phyloP scores from a whole-genome alignment of 2,888 invertebrate genomes.

The Adelognathus sp. region DNA sequence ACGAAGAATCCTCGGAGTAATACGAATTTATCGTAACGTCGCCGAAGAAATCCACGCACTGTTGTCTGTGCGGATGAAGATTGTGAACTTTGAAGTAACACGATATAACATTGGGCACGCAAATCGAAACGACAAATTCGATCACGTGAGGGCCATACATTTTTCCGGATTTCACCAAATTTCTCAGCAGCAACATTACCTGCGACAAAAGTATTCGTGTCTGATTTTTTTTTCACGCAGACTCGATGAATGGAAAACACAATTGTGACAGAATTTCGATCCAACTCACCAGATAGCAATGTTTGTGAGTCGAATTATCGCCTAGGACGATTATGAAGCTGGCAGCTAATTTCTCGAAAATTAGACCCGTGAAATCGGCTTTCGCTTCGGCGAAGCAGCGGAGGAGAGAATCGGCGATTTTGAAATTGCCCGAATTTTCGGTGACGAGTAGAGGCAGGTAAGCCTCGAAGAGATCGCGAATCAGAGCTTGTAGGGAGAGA shows the following conservation, averaged over 20 bases:
- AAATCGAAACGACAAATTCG: slow-evolving; percentile 71
- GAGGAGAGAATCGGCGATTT: slow-evolving; percentile 71
- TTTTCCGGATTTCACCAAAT: slow-evolving; percentile 68
- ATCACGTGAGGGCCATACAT: slow-evolving; percentile 64
- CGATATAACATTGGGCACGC: slow-evolving; percentile 67
- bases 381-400: slow-evolving; percentile 74
- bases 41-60: slow-evolving; percentile 72
- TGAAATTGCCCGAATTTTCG: slow-evolving; percentile 63
- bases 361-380: slow-evolving; percentile 65
- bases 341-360: slow-evolving; percentile 71
- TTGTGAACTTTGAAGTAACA: slow-evolving; percentile 77
- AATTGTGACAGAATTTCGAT: not conserved
- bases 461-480: slow-evolving; percentile 74
- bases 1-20: slow-evolving; percentile 65
- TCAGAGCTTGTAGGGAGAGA: slow-evolving; percentile 70
- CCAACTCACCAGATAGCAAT: slow-evolving; percentile 73
- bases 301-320: slow-evolving; percentile 73
- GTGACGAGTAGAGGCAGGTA: slow-evolving; percentile 75
- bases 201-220: slow-evolving; percentile 48
- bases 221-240: not conserved
- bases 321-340: slow-evolving; percentile 70
- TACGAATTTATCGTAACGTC: slow-evolving; percentile 68
- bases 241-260: not conserved
- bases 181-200: slow-evolving; percentile 74
- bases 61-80: slow-evolving; percentile 74